These are phyloP conservation scores for Pristionchus arcanus DNA, from an alignment of 2,888 invertebrate species.

Conservation along the genomic window DNA sequence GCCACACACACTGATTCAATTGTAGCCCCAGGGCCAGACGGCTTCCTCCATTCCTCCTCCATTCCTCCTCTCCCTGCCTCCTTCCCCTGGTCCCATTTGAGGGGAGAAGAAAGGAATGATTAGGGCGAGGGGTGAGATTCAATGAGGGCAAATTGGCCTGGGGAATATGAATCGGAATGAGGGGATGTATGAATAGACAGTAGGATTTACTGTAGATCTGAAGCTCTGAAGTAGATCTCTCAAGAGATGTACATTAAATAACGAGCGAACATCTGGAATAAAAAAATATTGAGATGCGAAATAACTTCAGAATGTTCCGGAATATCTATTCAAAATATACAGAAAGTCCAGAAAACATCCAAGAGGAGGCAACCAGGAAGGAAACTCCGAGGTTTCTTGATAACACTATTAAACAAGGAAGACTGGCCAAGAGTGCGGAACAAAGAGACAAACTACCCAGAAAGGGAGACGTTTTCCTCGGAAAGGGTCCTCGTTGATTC, in stretches of 20 bases:
- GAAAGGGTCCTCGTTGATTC: neutral
- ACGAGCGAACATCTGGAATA: no score
- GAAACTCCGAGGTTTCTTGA: no score
- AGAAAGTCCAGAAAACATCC: no score
- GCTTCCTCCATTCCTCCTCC: neutral
- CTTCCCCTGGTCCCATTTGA: neutral
- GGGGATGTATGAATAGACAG: no score
- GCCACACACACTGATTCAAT: slow-evolving; percentile 39
- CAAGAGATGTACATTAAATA: no score
- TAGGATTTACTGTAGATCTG: no score
- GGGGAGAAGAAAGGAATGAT: slow-evolving; percentile 45
- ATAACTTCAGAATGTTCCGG: no score
- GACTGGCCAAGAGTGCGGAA: neutral
- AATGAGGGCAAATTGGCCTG: neutral
- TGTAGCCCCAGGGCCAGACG: slow-evolving; percentile 27
- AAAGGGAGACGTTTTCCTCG: neutral
- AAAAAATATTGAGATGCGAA: no score
- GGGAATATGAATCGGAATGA: no score
- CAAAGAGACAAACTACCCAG: neutral
- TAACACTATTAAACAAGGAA: neutral
- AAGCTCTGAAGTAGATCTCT: no score
- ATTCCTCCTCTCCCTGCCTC: neutral
- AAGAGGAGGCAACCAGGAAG: no score
- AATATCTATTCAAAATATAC: no score
- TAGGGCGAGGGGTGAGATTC: neutral